These are phyloP conservation scores for Strix uralensis DNA, from an alignment of 2,113 vertebrate species.

Conservation along the genomic window DNA sequence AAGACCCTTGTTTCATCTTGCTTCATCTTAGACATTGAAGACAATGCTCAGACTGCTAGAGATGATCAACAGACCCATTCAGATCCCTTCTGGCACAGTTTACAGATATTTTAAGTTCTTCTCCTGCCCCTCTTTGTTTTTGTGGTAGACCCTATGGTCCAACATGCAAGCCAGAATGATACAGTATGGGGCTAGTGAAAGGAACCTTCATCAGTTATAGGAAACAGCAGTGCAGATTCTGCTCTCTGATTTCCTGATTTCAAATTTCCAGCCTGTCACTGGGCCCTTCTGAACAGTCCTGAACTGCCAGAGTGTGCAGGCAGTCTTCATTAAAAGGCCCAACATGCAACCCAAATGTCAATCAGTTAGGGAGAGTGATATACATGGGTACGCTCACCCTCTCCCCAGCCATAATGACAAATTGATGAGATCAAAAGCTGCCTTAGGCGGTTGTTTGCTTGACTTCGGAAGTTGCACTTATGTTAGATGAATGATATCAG, in stretches of 20 bases:
- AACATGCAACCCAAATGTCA: neutral
- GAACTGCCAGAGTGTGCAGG: neutral
- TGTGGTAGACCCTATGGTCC: neutral
- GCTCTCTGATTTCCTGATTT: neutral
- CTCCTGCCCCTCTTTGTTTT: neutral
- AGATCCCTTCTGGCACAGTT: neutral
- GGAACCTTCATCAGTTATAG: neutral
- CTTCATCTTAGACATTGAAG: neutral
- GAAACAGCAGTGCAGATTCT: neutral
- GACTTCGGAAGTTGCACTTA: neutral
- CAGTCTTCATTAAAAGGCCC: neutral
- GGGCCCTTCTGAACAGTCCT: neutral
- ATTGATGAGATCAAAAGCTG: neutral
- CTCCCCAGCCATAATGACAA: neutral
- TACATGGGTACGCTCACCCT: rapidly evolving
- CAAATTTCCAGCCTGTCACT: neutral
- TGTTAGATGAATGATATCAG: neutral
- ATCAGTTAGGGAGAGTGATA: neutral
- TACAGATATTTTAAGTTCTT: neutral
- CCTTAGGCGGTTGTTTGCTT: neutral
- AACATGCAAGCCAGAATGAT: neutral
- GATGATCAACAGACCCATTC: neutral
- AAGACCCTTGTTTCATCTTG: neutral
- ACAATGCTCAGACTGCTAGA: neutral
- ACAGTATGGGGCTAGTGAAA: rapidly evolving